Evolutionary conservation across 2,113 vertebrate genomes (phyloP), one percentile per base, ranked within the genome.

Genomic region (Gasterosteus aculeatus): DNA sequence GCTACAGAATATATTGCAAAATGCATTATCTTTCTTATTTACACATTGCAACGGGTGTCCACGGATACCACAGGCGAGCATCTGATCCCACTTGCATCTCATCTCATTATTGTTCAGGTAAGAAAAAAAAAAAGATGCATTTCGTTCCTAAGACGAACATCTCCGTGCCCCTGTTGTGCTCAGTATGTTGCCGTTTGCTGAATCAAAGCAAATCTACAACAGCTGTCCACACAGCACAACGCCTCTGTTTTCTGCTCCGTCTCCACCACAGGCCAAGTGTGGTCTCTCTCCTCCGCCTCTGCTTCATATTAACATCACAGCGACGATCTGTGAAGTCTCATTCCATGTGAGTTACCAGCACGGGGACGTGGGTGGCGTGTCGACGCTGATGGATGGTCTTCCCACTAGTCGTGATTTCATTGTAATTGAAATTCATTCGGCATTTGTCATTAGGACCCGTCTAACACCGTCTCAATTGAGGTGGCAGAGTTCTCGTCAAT

Each of bases 371-470:
- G 49, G 54, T 56, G 41, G 58, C 5, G 46, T n/a, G 46, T 33
- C 15, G 41, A 31, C 58, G 38, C 71, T 67, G 72, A 85, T 81
- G 76, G 61, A 77, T 75, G 22, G 22, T 26, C 22, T 26, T 26
- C 22, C 22, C 22, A 26, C 22, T 26, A 1, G 22, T 26, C 22
- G 22, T 26, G 22, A 26, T 26, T 26, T 26, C 22, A 26, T 26
- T 26, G 22, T 26, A 26, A n/a, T 33, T 35, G 31, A 54, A 39
- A 26, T 9, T 7, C 12, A 18, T 33, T 26, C 35, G 26, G 31
- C 63, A 15, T 26, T 33, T 33, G 33, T 10, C 19, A 53, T 38
- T 51, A 9, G 12, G 11, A 18, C n/a, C 16, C 16, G n/a, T 29
- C 35, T 11, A 29, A 56, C 16, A 16, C 41, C 1, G 5, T 38